phyloP scores from a whole-genome alignment of 2,797 vertebrate species.

The Microchirus variegatus region DNA sequence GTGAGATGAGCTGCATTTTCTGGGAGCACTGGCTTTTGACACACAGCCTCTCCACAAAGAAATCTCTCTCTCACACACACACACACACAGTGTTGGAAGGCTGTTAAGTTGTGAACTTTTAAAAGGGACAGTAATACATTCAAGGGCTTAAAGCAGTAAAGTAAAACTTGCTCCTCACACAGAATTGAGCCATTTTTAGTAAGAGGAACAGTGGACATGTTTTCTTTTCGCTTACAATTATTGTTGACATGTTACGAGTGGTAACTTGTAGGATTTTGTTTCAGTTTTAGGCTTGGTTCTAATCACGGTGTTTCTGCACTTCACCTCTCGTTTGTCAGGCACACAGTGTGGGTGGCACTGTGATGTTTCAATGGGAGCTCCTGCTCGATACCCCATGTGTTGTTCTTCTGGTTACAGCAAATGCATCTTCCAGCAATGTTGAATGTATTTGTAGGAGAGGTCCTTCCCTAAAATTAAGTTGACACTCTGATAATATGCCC shows the following conservation, averaged over 20 bases:
- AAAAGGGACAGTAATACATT: neutral
- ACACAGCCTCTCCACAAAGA: constrained; percentile 8
- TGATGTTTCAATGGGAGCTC: neutral
- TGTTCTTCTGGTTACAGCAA: neutral
- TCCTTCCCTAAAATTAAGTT: neutral
- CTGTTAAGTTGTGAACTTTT: neutral
- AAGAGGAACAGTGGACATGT: neutral
- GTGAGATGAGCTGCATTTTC: constrained; percentile 22
- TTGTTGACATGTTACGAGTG: neutral
- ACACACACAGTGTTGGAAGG: neutral
- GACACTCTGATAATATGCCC: neutral
- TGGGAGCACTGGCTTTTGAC: constrained; percentile 21
- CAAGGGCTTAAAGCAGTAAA: neutral
- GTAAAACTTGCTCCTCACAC: neutral
- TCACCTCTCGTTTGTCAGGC: neutral
- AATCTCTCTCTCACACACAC: neutral
- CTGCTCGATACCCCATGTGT: too few relatives aligned
- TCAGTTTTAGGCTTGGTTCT: constrained; percentile 1
- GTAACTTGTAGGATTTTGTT: neutral
- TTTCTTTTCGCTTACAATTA: neutral
- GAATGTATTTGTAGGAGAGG: too few relatives aligned
- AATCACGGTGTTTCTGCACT: neutral
- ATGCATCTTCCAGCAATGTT: neutral
- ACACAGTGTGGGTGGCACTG: neutral
- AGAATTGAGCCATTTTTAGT: neutral